Base-by-base conservation (phyloP, 2,888 invertebrate genomes). In the Apeira syringaria region DNA sequence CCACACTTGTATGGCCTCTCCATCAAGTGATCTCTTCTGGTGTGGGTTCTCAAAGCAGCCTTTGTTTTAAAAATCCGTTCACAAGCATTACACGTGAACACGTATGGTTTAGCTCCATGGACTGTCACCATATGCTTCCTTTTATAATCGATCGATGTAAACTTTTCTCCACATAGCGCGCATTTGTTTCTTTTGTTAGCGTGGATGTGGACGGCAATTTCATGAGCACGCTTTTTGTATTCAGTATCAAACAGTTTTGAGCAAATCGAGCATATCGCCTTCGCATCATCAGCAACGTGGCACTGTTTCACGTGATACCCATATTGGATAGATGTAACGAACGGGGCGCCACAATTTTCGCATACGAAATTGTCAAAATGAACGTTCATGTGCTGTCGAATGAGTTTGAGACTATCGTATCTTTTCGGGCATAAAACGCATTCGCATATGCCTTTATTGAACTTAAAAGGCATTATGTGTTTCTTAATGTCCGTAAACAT, bases 281-380 rank as follows among this genome's bases (percentile, higher is more conserved):
- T 15, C 0, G 61, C 68, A n/a, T 10, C 38, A 3, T 20, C 7
- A 20, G 20, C 2, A 7, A 7, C 7, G 38, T 64, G 68, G 1
- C 8, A 45, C 0, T 8, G n/a, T 15, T 2, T 17, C 1, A 34
- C 7, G 27, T 72, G 72, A 1, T 31, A 37, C 9, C 6, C 26
- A 1, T 56, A 30, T 2, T 51, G 43, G 0, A 33, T 30, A 1
- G 38, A 36, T 17, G 49, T 87, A 0, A 86, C 85, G 50, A 87
- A 88, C 0, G 86, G 86, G 0, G 83, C 83, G 0, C 86, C 87
- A 34, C 88, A 89, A 0, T 66, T 79, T 0, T 80, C 79, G 50
- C 88, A 89, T 22, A 87, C 84, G 22, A 84, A 88, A 45, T 89
- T 89, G 22, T 81, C 69, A 27, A 77, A 88, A 29, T 89, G 88